Evolutionary conservation across 2,797 vertebrate species (phyloP), one percentile per base, ranked within the genome.

Genomic region (Cyprinodon diabolis): DNA sequence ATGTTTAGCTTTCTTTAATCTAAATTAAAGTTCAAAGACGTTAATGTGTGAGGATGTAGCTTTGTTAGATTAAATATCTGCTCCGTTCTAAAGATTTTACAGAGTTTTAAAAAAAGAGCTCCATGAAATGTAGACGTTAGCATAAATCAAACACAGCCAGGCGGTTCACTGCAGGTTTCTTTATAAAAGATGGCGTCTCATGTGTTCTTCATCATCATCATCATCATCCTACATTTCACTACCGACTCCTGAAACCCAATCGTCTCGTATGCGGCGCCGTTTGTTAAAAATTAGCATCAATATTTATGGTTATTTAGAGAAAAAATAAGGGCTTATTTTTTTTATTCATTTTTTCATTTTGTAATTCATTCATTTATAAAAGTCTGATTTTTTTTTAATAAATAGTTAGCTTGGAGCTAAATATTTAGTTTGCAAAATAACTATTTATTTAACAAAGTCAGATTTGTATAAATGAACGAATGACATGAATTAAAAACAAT

Each of bases 181-280:
- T 94, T 93, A 94, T 94, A 94, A 92, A 90, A 94, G 87, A 91
- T 80, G 74, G 86, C 86, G 78, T 87, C 74, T 92, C 77, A 90
- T 85, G 80, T 71, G 48, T 89, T 90, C 89, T 83, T 83, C 87
- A 88, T 84, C 87, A 89, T 84, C 75, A 81, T 90, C 74, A 77
- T 5, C 77, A 77, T 69, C 78, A 83, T 56, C 30, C 30, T 1
- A 30, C 30, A 30, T 80, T 72, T 77, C 73, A 88, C 78, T 84
- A 83, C 79, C 86, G 87, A 83, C 70, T 71, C 58, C 72, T 79
- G 43, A 25, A 75, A 72, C 58, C 49, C 74, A 30, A 19, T 45
- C 56, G 69, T 68, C 6, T 25, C 13, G 66, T 6, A 52, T 58
- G 77, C 68, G 55, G 68, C 72, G 68, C 70, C 9, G 51, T 74